A percentile compares a stretch with the other conserved stretches of the same genome.
Evolutionary conservation across 2,113 vertebrate genomes (phyloP).

Genomic region (Cranoglanis bouderius): DNA sequence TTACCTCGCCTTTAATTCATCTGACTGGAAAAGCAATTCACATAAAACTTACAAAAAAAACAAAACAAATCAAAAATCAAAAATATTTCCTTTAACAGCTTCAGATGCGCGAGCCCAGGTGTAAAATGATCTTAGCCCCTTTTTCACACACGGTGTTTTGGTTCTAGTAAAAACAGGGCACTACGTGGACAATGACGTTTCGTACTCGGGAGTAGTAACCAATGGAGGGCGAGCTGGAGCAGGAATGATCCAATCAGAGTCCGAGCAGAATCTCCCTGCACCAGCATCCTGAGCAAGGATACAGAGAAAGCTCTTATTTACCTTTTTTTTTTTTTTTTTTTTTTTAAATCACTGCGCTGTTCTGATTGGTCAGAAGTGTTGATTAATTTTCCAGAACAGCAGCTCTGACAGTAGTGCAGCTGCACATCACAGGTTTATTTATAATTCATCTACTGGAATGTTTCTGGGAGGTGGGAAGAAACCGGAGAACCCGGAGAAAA

Average conservation of each 20-base stretch:
- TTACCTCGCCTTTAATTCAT: conserved; percentile 55
- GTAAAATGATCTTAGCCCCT: conserved; percentile 52
- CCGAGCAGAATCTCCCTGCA: conserved; percentile 33
- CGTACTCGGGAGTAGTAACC: conserved; percentile 58
- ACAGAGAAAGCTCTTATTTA: conserved; percentile 44
- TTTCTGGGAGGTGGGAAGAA: no score
- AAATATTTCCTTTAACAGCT: conserved; percentile 40
- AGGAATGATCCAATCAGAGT: conserved; percentile 62
- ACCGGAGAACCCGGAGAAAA: no score
- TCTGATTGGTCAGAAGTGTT: background rate
- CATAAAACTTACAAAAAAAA: background rate
- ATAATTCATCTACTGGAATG: no score
- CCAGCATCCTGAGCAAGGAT: conserved; percentile 67
- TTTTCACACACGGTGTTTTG: conserved; percentile 63
- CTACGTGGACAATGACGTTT: conserved; percentile 63
- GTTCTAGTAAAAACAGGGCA: conserved; percentile 54
- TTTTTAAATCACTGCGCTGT: background rate
- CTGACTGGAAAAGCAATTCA: conserved; percentile 39
- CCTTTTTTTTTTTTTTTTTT: no score
- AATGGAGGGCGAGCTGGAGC: conserved; percentile 58
- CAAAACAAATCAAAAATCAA: background rate
- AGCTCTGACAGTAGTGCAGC: background rate
- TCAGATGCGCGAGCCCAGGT: conserved; percentile 49
- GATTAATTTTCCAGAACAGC: background rate
- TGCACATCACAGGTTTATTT: background rate